phyloP scores from a whole-genome alignment of 2,797 vertebrate species.

The Scleropages formosus region DNA sequence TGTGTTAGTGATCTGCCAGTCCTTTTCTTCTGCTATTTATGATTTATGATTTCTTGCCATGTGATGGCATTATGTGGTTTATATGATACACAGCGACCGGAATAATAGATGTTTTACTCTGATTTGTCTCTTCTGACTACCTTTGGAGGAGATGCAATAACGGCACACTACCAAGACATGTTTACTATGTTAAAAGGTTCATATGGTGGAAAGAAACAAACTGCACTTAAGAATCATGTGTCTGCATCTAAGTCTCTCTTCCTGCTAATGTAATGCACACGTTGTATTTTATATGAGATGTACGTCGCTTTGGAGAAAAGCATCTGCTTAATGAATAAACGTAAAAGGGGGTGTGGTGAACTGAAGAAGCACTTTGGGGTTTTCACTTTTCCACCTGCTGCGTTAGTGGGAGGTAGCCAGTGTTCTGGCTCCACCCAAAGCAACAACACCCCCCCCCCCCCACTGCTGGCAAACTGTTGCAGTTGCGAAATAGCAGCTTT shows the following conservation, averaged over 20 bases:
- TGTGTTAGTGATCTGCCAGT: background rate
- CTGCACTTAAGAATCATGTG: too few species aligned
- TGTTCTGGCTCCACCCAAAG: background rate
- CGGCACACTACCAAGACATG: background rate
- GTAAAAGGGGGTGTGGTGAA: background rate
- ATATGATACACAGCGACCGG: background rate
- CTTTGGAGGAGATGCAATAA: background rate
- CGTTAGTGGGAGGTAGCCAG: background rate
- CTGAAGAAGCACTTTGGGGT: background rate
- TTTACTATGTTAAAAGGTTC: too few species aligned
- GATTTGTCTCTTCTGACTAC: background rate
- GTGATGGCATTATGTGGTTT: background rate
- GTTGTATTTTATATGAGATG: too few species aligned
- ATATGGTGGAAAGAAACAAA: too few species aligned
- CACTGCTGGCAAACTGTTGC: slow-evolving; percentile 41
- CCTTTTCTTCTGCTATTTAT: background rate
- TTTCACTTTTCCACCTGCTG: background rate
- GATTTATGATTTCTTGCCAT: background rate
- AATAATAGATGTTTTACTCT: background rate
- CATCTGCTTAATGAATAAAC: too few species aligned
- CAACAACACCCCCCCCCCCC: slow-evolving; percentile 32
- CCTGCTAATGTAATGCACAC: too few species aligned
- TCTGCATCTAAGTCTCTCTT: too few species aligned
- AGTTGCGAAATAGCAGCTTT: slow-evolving; percentile 53
- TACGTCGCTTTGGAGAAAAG: too few species aligned